Base-by-base conservation (phyloP, 2,888 invertebrate genomes). In the Campoplex nolae region DNA sequence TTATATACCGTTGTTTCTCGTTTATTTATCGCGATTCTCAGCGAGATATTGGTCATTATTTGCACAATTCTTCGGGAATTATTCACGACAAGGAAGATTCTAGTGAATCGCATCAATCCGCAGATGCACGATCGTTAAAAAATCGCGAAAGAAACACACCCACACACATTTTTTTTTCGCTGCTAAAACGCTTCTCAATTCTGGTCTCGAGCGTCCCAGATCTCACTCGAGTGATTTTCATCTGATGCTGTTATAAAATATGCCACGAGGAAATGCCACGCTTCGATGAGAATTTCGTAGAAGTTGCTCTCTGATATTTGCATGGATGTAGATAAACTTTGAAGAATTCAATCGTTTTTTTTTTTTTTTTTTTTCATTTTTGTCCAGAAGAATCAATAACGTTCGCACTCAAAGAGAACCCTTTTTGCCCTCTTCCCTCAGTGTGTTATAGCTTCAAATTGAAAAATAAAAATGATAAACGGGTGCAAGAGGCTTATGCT, bases 151-250 rank as follows among this genome's bases (percentile, higher is more conserved):
- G 16, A 65, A 38, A 35, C 9, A 74, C 48, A 78, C 11, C 11
- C 45, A 62, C 48, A 80, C 16, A 51, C 35, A 62, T 38, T 16
- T 65, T 68, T 32, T 45, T 35, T 38, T 45, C 23, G n/a, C 32
- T 32, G 38, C 23, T 23, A 23, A 23, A 38, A 71, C n/a, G 70
- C 42, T 58, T 70, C 45, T 71, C 28, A 45, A 13, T 42, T 38
- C 23, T 6, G 35, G 45, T 35, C 58, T 56, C 65, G 65, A 71
- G 28, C 73, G 86, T 86, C 86, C 77, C 73, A 84, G 80, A 86
- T 86, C 86, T 84, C 79, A 84, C 84, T 86, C 73, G 81, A 58
- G 58, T 73, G 48, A 80, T 83, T 75, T 86, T 62, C 77, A 65
- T 75, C 45, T 71, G 58, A 77, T 77, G 73, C 68, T 71, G 11